Conservation (phyloP, 2,113 vertebrate species). For the Anolis carolinensis region DNA sequence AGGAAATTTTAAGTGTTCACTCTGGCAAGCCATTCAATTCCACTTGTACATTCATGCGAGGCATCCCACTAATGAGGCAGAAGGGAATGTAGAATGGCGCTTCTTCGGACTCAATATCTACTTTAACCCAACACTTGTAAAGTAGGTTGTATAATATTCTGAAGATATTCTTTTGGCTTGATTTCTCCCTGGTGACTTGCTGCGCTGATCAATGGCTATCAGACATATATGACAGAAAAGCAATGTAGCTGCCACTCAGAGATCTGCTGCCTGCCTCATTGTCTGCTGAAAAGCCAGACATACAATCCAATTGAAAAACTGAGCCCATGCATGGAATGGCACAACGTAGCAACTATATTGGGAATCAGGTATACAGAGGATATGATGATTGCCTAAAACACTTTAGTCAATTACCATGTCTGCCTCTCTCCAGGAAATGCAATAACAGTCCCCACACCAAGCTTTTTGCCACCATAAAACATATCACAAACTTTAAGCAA, state of each 20-base stretch:
- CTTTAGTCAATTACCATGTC: neutral
- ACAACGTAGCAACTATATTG: rapidly evolving
- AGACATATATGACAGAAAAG: neutral
- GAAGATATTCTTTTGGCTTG: neutral
- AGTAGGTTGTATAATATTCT: neutral
- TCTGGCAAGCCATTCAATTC: neutral
- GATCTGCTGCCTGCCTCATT: neutral
- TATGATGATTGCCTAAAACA: rapidly evolving
- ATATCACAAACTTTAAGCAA: neutral
- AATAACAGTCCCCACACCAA: neutral
- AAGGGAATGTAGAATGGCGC: neutral
- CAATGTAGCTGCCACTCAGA: neutral
- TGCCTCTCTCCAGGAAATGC: neutral
- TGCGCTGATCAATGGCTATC: neutral
- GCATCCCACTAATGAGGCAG: neutral
- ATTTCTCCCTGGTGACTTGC: neutral
- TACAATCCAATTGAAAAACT: neutral
- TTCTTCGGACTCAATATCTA: neutral
- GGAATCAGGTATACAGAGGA: neutral
- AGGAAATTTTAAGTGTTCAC: neutral
- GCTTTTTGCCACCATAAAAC: neutral
- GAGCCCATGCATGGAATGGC: neutral
- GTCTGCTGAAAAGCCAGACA: neutral
- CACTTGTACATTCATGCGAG: neutral
- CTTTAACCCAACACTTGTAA: neutral